A percentile compares a stretch with the other conserved stretches of the same genome.
Evolutionary conservation across 2,888 invertebrate species (phyloP).

Genomic region (Adela reaumurella): DNA sequence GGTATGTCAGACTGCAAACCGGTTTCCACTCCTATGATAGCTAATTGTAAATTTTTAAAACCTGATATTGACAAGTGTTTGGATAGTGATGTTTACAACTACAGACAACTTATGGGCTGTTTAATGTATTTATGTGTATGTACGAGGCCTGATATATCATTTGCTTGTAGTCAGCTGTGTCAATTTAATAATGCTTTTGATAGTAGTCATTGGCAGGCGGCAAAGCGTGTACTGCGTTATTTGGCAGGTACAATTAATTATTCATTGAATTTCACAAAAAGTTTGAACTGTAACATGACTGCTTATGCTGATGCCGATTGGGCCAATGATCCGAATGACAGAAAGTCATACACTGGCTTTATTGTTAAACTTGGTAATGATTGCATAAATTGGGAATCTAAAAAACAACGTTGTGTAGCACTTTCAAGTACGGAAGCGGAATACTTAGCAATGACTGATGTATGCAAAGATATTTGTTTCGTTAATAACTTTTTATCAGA

Average conservation of each 20-base stretch:
- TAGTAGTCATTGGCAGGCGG: conserved; percentile 8
- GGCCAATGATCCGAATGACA: conserved; percentile 10
- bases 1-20: conserved; percentile 8
- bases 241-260: too few relatives aligned
- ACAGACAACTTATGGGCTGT: conserved; percentile 4
- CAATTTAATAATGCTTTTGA: conserved; percentile 11
- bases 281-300: background rate
- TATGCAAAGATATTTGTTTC: conserved; percentile 9
- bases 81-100: conserved; percentile 3
- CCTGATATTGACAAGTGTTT: background rate
- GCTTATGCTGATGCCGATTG: conserved; percentile 11
- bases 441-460: conserved; percentile 11
- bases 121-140: conserved; percentile 10
- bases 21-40: conserved; percentile 8
- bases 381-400: conserved; percentile 10
- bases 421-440: conserved; percentile 14
- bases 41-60: conserved; percentile 7
- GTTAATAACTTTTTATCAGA: conserved; percentile 5
- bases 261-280: too few relatives aligned
- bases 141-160: conserved; percentile 12
- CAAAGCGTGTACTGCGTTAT: conserved; percentile 12
- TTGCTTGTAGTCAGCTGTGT: conserved; percentile 8
- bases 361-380: conserved; percentile 6
- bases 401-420: conserved; percentile 11
- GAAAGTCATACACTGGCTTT: conserved; percentile 13